Percentiles rank a stretch among this genome's conserved stretches.
Conservation (phyloP, 2,888 invertebrate species). For the Nipponacmea schrenckii region DNA sequence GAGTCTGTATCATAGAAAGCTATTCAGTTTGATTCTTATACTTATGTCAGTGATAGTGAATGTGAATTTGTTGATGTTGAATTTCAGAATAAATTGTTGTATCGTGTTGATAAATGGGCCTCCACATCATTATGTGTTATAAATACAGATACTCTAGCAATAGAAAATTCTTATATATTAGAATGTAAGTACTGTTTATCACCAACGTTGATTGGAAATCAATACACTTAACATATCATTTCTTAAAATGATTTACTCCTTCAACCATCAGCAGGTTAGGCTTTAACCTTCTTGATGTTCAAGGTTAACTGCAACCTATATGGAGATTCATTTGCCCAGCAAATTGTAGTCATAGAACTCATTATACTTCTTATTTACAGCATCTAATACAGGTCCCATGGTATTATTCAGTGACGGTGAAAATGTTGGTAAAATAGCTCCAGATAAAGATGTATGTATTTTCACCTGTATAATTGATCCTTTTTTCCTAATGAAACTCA, state of each 20-base stretch:
- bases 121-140: slow-evolving; percentile 72
- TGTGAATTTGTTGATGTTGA: slow-evolving; percentile 17
- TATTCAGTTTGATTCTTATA: too few relatives aligned
- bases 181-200: slow-evolving; percentile 45
- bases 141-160: slow-evolving; percentile 72
- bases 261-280: too few relatives aligned
- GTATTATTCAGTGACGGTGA: slow-evolving; percentile 83
- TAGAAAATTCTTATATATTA: slow-evolving; percentile 57
- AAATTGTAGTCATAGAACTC: too few relatives aligned
- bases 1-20: too few relatives aligned
- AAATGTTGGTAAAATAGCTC: slow-evolving; percentile 81
- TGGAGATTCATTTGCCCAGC: too few relatives aligned
- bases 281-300: too few relatives aligned
- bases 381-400: slow-evolving; percentile 69
- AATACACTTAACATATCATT: too few relatives aligned
- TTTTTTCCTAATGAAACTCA: background rate
- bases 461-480: background rate
- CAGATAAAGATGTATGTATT: slow-evolving; percentile 79
- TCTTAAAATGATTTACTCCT: too few relatives aligned
- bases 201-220: too few relatives aligned
- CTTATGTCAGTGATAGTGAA: too few relatives aligned
- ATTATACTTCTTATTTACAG: slow-evolving; percentile 31
- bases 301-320: too few relatives aligned
- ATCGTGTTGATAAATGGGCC: slow-evolving; percentile 74
- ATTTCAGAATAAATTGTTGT: slow-evolving; percentile 79